Evolutionary conservation across 2,113 vertebrate genomes (phyloP).

Genomic region (Lethenteron reissneri): DNA sequence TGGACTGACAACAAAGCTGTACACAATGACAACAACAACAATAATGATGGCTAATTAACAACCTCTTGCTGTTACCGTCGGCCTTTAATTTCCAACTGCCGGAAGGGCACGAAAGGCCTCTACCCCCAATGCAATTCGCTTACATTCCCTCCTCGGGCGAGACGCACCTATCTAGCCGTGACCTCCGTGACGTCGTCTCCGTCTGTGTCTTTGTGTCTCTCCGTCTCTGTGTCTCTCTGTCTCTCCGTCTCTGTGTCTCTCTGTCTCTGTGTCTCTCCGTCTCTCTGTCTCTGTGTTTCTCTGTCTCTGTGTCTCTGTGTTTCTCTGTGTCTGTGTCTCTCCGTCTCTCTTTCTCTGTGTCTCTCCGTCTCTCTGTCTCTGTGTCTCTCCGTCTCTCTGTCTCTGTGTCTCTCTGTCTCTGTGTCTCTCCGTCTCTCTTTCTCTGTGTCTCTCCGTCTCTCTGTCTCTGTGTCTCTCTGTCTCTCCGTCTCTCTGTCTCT

Average conservation of each 20-base stretch:
- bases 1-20: too few species aligned
- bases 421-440: background rate
- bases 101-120: too few species aligned
- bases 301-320: slow-evolving; percentile 8
- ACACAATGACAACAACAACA: too few species aligned
- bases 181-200: slow-evolving; percentile 3
- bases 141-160: too few species aligned
- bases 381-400: background rate
- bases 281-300: slow-evolving; percentile 12
- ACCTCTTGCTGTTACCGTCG: too few species aligned
- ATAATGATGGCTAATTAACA: too few species aligned
- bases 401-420: background rate
- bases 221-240: background rate
- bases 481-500: background rate
- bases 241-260: background rate
- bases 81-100: too few species aligned
- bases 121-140: too few species aligned
- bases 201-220: background rate
- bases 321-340: background rate
- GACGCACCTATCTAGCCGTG: too few species aligned
- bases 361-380: background rate
- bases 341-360: background rate
- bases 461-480: background rate
- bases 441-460: background rate
- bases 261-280: background rate